A percentile compares a stretch with the other conserved stretches of the same genome.
These are phyloP conservation scores for Phoeniculus purpureus DNA, from an alignment of 2,797 vertebrate species.

Conservation along the genomic window DNA sequence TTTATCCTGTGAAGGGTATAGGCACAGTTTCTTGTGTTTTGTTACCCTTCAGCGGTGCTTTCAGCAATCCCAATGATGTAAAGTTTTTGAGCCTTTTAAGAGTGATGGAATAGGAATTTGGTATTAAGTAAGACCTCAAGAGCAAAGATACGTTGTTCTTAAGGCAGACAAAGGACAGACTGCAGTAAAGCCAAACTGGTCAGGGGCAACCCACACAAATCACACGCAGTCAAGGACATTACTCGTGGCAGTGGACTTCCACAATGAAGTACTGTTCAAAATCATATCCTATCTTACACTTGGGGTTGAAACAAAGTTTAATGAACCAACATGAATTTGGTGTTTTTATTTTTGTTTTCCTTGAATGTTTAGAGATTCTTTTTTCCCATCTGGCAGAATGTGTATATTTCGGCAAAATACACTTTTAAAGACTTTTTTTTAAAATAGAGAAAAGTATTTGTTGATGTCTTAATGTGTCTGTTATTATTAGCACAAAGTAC, in stretches of 20 bases:
- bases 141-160: neutral
- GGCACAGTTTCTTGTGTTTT: neutral
- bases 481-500: neutral
- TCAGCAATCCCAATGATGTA: accelerated
- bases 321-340: constrained; percentile 36
- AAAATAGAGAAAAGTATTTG: neutral
- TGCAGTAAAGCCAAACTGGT: neutral
- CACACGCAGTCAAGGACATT: neutral
- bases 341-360: neutral
- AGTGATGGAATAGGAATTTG: accelerated
- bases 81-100: neutral
- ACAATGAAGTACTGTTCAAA: constrained; percentile 30
- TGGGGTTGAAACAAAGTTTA: constrained; percentile 3
- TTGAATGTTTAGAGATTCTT: neutral
- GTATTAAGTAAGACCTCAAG: neutral
- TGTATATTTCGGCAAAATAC: neutral
- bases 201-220: constrained; percentile 34
- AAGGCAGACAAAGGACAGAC: neutral
- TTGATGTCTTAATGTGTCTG: neutral
- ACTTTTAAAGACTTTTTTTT: neutral
- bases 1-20: neutral
- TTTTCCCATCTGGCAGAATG: constrained; percentile 4
- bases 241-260: constrained; percentile 9
- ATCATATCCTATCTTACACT: constrained; percentile 33
- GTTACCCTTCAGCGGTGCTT: neutral